These are phyloP conservation scores for Mungos mungo DNA, from an alignment of 2,113 vertebrate genomes.

Conservation along the genomic window DNA sequence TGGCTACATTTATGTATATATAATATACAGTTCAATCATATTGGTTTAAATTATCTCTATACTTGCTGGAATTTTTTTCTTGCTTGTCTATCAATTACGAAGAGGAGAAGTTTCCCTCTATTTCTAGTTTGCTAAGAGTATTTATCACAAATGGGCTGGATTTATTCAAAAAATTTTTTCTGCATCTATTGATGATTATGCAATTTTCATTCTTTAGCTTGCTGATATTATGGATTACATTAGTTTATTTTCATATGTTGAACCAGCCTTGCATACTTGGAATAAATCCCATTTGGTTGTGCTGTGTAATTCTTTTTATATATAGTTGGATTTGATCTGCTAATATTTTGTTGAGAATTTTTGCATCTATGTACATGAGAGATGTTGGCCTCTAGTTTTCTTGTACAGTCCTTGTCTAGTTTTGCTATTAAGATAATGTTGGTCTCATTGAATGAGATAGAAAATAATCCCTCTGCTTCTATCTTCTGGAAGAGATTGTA, in stretches of 20 bases:
- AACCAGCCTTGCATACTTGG: background rate
- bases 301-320: background rate
- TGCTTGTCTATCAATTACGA: background rate
- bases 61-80: background rate
- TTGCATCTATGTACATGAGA: background rate
- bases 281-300: background rate
- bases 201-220: background rate
- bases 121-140: background rate
- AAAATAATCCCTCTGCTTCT: background rate
- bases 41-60: background rate
- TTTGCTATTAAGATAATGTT: background rate
- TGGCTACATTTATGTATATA: background rate
- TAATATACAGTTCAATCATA: background rate
- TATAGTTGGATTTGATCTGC: background rate
- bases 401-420: background rate
- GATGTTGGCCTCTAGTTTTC: background rate
- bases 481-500: background rate
- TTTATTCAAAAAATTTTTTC: background rate
- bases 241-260: background rate
- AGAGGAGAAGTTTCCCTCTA: background rate
- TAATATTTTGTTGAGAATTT: background rate
- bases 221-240: background rate
- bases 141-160: background rate
- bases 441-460: background rate
- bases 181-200: background rate